These are phyloP conservation scores for Palythoa grandiflora DNA, from an alignment of 92 coral and sea anemone species.

Conservation along the genomic window DNA sequence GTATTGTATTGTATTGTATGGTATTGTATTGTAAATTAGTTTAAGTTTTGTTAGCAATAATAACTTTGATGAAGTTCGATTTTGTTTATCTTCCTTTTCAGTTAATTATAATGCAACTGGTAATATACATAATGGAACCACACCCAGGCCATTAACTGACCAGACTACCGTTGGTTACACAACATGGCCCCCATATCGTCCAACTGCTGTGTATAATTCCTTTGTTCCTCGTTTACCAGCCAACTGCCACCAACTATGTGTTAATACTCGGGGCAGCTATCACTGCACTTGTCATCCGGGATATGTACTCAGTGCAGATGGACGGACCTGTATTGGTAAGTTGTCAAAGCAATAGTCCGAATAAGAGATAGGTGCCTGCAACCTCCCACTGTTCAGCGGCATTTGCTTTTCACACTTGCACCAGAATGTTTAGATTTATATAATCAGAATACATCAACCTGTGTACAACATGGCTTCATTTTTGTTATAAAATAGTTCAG, in stretches of 20 bases:
- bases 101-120: not conserved
- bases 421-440: too few relatives aligned
- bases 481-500: too few relatives aligned
- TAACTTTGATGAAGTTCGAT: too few relatives aligned
- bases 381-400: too few relatives aligned
- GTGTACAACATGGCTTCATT: too few relatives aligned
- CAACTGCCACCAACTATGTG: constrained; percentile 12
- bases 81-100: not conserved
- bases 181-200: not conserved
- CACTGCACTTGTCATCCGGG: constrained; percentile 23
- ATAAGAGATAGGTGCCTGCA: too few relatives aligned
- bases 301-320: constrained; percentile 21
- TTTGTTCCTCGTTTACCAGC: constrained; percentile 22
- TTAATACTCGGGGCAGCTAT: constrained; percentile 23
- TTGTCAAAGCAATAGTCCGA: too few relatives aligned
- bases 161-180: not conserved
- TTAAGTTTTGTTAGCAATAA: too few relatives aligned
- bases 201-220: not conserved
- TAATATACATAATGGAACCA: not conserved
- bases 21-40: too few relatives aligned
- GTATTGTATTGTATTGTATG: too few relatives aligned
- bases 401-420: too few relatives aligned
- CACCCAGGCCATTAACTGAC: not conserved
- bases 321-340: constrained; percentile 24
- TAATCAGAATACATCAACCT: too few relatives aligned